Conservation (phyloP, 1,140 invertebrate species). For the Bombus sylvicola region DNA sequence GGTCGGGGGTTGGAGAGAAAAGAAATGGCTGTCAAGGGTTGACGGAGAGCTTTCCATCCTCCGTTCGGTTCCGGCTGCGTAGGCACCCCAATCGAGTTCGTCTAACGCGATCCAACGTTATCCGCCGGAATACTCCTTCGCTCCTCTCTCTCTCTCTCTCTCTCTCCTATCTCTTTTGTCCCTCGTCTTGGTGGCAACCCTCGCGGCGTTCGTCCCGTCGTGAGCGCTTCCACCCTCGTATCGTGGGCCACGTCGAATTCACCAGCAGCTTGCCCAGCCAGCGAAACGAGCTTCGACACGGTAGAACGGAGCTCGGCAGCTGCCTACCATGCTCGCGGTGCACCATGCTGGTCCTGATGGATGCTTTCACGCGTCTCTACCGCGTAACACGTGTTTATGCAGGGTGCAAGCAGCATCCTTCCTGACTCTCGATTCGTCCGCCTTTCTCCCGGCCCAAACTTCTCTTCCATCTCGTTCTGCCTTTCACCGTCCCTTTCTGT, state of each 20-base stretch:
- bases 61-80: slow-evolving; percentile 36
- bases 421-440: neutral
- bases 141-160: slow-evolving; percentile 16
- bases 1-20: neutral
- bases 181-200: slow-evolving; percentile 57
- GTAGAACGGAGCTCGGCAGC: slow-evolving; percentile 68
- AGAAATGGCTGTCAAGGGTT: slow-evolving; percentile 1
- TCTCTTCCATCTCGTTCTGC: neutral
- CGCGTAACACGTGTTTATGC: slow-evolving; percentile 58
- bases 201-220: slow-evolving; percentile 33
- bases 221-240: slow-evolving; percentile 46
- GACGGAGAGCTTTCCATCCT: neutral
- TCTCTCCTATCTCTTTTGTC: slow-evolving; percentile 27
- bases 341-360: slow-evolving; percentile 70
- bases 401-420: slow-evolving; percentile 1
- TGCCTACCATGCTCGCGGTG: slow-evolving; percentile 66
- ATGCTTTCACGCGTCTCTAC: slow-evolving; percentile 66
- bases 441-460: neutral
- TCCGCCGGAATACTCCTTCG: slow-evolving; percentile 35
- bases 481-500: too few relatives aligned
- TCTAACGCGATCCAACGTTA: slow-evolving; percentile 37
- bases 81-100: slow-evolving; percentile 39
- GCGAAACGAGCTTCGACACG: slow-evolving; percentile 63
- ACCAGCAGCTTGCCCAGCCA: slow-evolving; percentile 48
- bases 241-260: slow-evolving; percentile 52